These are phyloP conservation scores for Lathamus discolor DNA, from an alignment of 2,113 vertebrate genomes.

Conservation along the genomic window DNA sequence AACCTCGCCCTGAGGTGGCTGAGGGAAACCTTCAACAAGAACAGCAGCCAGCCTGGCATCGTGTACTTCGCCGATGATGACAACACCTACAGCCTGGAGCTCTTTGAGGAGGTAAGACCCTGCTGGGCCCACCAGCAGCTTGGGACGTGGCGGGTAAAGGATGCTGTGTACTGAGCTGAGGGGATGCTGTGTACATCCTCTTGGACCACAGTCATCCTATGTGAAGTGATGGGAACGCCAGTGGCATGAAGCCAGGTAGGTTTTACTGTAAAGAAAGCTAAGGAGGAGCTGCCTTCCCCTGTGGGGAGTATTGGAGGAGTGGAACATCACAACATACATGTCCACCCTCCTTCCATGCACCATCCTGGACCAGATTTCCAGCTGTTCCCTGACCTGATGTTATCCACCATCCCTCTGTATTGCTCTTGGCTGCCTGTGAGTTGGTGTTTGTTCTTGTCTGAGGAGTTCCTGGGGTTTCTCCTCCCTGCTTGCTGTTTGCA, in stretches of 20 bases:
- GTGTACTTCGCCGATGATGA: conserved; percentile 97
- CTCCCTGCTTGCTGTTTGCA: background rate
- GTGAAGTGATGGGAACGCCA: background rate
- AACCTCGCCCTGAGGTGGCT: conserved; percentile 96
- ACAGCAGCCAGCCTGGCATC: conserved; percentile 90
- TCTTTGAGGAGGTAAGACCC: conserved; percentile 93
- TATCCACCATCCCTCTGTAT: background rate
- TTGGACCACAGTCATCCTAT: no score
- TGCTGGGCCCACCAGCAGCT: background rate
- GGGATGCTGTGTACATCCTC: background rate
- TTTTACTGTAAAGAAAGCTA: background rate
- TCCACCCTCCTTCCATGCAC: background rate
- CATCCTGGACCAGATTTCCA: background rate
- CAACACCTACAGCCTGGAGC: conserved; percentile 98
- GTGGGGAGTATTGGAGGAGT: background rate
- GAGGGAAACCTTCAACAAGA: conserved; percentile 91
- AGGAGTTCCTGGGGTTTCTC: background rate
- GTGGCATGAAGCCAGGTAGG: background rate
- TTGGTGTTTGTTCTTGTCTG: background rate
- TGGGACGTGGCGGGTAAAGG: background rate
- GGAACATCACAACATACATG: background rate
- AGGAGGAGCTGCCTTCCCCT: background rate
- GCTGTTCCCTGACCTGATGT: background rate
- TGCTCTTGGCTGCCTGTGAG: background rate
- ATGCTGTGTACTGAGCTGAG: background rate